Evolutionary conservation across 2,888 invertebrate genomes (phyloP).

Genomic region (Teinopalpus imperialis): DNA sequence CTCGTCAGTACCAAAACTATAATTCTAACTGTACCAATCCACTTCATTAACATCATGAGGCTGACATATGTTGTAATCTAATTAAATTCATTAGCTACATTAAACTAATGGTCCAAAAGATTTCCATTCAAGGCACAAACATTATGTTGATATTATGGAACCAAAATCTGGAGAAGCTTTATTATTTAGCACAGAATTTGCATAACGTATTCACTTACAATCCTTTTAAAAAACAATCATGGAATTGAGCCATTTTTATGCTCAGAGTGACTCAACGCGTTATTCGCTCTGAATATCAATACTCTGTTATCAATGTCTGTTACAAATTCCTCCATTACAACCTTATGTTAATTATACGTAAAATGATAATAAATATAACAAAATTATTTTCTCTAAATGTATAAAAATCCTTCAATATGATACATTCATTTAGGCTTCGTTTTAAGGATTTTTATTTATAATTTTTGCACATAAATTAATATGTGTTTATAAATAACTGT

Average conservation of each 20-base stretch:
- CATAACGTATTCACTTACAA: conserved; percentile 6
- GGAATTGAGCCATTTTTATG: conserved; percentile 12
- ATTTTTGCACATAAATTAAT: no score
- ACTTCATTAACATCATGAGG: conserved; percentile 1
- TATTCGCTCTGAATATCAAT: conserved; percentile 13
- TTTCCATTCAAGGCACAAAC: conserved; percentile 9
- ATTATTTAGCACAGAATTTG: conserved; percentile 14
- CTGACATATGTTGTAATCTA: conserved; percentile 9
- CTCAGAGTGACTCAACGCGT: conserved; percentile 6
- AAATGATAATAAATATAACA: no score
- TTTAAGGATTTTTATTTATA: no score
- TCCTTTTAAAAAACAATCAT: conserved; percentile 18
- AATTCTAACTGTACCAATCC: conserved; percentile 9
- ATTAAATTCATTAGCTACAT: conserved; percentile 15
- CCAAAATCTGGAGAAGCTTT: conserved; percentile 9
- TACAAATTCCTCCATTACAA: background rate
- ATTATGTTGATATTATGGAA: background rate
- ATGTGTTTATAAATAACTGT: no score
- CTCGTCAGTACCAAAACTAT: background rate
- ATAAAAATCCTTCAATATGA: no score
- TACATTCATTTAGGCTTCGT: no score
- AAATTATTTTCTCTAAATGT: no score
- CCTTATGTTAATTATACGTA: background rate
- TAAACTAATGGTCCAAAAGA: conserved; percentile 7
- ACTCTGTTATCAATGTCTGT: background rate